Conservation (phyloP, 2,113 vertebrate species). For the Corythoichthys intestinalis region DNA sequence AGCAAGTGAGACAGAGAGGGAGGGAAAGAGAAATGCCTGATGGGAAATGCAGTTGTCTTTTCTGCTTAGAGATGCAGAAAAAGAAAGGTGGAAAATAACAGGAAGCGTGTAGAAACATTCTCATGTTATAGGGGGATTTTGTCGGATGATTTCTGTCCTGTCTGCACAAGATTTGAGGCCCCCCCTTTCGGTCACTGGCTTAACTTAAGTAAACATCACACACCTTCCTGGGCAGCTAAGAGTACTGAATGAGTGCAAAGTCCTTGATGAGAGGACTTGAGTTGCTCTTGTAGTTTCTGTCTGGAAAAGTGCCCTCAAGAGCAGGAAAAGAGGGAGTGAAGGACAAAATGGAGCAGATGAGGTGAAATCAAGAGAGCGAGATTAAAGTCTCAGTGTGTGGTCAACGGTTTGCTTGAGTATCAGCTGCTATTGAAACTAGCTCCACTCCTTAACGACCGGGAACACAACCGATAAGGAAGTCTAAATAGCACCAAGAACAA, state of each 20-base stretch:
- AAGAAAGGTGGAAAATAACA: slow-evolving; percentile 3
- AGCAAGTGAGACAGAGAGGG: slow-evolving; percentile 3
- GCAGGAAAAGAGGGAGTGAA: slow-evolving; percentile 21
- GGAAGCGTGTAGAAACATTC: slow-evolving; percentile 42
- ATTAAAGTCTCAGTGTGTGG: slow-evolving; percentile 43
- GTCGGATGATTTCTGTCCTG: slow-evolving; percentile 40
- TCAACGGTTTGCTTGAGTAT: slow-evolving; percentile 42
- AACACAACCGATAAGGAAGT: slow-evolving; percentile 42
- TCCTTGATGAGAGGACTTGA: slow-evolving; percentile 13
- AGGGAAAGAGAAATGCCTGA: slow-evolving; percentile 4
- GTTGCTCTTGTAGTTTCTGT: slow-evolving; percentile 29
- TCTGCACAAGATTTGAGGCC: slow-evolving; percentile 48
- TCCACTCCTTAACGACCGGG: slow-evolving; percentile 42
- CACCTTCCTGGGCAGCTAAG: slow-evolving; percentile 66
- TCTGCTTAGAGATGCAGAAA: slow-evolving; percentile 45
- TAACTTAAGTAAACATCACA: slow-evolving; percentile 66
- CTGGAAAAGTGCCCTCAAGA: slow-evolving; percentile 14
- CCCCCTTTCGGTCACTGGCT: slow-evolving; percentile 21
- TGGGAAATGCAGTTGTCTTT: slow-evolving; percentile 40
- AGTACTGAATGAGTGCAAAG: slow-evolving; percentile 48
- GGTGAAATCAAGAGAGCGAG: slow-evolving; percentile 23
- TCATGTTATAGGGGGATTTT: slow-evolving; percentile 25
- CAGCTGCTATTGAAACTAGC: slow-evolving; percentile 53
- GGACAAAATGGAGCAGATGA: slow-evolving; percentile 16
- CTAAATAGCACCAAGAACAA: slow-evolving; percentile 35